Percentiles rank a stretch among this genome's conserved stretches.
phyloP scores from a whole-genome alignment of 1,140 invertebrate genomes.

The Philopotamus ludificatus region DNA sequence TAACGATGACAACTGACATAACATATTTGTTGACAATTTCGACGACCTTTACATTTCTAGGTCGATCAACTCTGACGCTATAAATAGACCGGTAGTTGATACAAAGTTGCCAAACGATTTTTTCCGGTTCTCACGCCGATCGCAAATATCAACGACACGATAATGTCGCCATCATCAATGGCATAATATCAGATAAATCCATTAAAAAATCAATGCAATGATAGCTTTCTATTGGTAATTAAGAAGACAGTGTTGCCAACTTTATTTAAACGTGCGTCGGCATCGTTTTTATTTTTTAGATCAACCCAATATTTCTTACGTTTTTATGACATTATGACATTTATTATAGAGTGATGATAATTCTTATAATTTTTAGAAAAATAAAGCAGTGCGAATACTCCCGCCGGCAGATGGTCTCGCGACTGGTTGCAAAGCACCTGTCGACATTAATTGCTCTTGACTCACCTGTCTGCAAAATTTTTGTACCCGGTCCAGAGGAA shows the following conservation, averaged over 20 bases:
- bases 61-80: conserved; percentile 12
- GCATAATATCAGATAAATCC: not conserved
- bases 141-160: not conserved
- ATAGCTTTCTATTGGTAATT: too few species aligned
- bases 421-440: not conserved
- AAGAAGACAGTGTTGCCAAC: too few species aligned
- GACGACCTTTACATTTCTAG: not conserved
- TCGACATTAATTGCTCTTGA: not conserved
- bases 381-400: too few species aligned
- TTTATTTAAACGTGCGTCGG: too few species aligned
- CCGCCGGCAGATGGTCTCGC: not conserved
- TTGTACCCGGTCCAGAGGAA: not conserved
- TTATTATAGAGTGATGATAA: not conserved
- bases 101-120: conserved; percentile 10
- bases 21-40: too few species aligned
- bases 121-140: conserved; percentile 9
- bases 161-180: not conserved
- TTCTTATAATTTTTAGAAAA: not conserved
- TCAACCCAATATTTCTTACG: too few species aligned
- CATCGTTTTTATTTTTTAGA: too few species aligned
- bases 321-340: not conserved
- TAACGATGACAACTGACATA: not conserved
- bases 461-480: not conserved
- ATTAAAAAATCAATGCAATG: not conserved
- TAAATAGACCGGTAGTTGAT: conserved; percentile 10